Base-by-base conservation (phyloP, 2,113 vertebrate species). In the Dasypus novemcinctus region DNA sequence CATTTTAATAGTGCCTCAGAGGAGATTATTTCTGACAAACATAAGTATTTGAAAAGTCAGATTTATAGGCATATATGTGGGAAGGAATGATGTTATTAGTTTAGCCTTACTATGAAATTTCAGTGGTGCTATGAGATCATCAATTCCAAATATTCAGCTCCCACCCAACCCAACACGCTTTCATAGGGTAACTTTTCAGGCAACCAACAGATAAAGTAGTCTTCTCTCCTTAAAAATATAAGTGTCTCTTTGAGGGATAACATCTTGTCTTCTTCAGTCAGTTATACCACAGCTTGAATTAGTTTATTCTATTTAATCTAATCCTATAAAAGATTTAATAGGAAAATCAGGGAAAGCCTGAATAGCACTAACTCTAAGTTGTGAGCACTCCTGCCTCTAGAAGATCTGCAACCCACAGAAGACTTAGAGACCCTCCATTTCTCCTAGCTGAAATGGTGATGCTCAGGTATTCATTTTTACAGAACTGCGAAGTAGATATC, bases 1-100 rank as follows among this genome's bases (percentile, higher is more conserved):
- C 89, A 95, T 95, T 96, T 95, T 96, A 96, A 95, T 76, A 95
- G 82, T 25, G n/a, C 85, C 88, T 81, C 66, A 63, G 85, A 97
- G 95, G 90, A 96, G 95, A 94, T 72, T 46, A 94, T 95, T 94
- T 95, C 80, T 91, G 57, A 82, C 14, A 57, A 94, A 94, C 64
- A 87, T 31, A 36, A 85, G 21, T 82, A n/a, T 87, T 96, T 54
- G 75, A 91, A 91, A 91, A 94, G 38, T 84, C 74, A 94, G 41
- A 89, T 92, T 92, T 83, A 68, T 12, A 64, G 18, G 46, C 38
- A 89, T 72, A 12, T 71, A 41, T 59, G 3, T 83, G 66, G 91
- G 33, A 86, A 75, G 9, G 9, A 54, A 72, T 57, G 29, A 93
- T 68, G 25, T 71, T 90, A 54, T 90, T 72, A 66, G 20, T 68